Evolutionary conservation across 2,888 invertebrate genomes (phyloP).

Genomic region (Pterobdella sp.): DNA sequence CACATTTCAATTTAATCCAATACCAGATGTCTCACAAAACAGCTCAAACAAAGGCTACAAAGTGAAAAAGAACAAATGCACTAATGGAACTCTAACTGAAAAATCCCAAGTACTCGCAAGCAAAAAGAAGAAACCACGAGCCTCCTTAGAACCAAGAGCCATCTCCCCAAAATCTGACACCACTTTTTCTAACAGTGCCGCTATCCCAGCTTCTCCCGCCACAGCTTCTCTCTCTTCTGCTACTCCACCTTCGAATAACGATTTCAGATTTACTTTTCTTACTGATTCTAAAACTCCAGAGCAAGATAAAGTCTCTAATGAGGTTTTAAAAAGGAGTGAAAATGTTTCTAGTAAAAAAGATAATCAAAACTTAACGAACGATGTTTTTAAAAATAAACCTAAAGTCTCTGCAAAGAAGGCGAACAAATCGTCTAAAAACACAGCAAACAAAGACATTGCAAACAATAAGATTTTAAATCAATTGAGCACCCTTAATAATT

Average conservation of each 20-base stretch:
- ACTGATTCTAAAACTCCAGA: background rate
- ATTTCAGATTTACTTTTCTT: conserved; percentile 2
- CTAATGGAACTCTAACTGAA: background rate
- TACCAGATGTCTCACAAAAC: background rate
- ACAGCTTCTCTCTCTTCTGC: background rate
- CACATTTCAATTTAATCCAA: background rate
- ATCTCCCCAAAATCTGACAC: background rate
- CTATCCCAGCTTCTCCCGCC: background rate
- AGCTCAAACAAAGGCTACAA: background rate
- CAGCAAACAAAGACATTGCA: background rate
- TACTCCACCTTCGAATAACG: background rate
- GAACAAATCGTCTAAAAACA: background rate
- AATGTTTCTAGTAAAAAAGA: background rate
- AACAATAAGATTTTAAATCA: background rate
- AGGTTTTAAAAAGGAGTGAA: background rate
- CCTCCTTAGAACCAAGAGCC: background rate
- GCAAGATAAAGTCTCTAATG: background rate
- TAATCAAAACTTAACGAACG: background rate
- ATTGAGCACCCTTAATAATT: background rate
- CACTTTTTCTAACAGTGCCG: background rate
- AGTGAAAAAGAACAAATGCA: conserved; percentile 1
- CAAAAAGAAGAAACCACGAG: background rate
- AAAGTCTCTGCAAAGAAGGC: background rate
- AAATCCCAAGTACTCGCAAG: background rate
- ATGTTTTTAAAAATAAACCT: conserved; percentile 1